Conservation (phyloP, 2,888 invertebrate species). For the Stenurella melanura region DNA sequence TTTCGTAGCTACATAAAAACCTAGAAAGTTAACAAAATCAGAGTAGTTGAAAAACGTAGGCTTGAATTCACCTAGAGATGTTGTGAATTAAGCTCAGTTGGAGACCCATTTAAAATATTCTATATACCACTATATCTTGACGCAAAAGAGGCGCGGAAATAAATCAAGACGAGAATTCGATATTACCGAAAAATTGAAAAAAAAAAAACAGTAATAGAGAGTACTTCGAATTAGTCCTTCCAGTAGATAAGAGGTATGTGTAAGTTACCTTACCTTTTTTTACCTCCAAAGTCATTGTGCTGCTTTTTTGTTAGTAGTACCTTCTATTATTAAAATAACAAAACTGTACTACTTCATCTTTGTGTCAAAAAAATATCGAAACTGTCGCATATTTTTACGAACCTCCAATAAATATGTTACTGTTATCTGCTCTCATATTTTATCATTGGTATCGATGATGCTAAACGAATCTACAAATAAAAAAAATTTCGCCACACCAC, state of each 20-base stretch:
- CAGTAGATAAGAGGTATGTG: background rate
- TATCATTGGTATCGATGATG: background rate
- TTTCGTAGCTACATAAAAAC: no score
- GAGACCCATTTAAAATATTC: no score
- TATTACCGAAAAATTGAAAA: no score
- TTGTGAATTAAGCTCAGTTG: no score
- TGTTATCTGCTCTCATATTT: background rate
- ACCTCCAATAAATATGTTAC: background rate
- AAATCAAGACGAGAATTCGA: no score
- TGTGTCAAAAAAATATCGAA: background rate
- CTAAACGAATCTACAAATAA: background rate
- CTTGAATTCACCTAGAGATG: no score
- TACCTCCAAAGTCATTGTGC: background rate
- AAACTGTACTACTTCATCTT: background rate
- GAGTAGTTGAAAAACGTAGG: no score
- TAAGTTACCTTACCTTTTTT: background rate
- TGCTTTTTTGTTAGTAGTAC: background rate
- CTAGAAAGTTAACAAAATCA: no score
- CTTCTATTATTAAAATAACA: background rate
- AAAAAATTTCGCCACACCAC: background rate
- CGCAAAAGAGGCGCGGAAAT: no score
- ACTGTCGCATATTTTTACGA: background rate
- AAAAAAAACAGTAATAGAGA: no score
- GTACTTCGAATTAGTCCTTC: no score
- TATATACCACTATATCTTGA: no score